Base-by-base conservation (phyloP, 2,888 invertebrate species). In the Mythimna lalbum region DNA sequence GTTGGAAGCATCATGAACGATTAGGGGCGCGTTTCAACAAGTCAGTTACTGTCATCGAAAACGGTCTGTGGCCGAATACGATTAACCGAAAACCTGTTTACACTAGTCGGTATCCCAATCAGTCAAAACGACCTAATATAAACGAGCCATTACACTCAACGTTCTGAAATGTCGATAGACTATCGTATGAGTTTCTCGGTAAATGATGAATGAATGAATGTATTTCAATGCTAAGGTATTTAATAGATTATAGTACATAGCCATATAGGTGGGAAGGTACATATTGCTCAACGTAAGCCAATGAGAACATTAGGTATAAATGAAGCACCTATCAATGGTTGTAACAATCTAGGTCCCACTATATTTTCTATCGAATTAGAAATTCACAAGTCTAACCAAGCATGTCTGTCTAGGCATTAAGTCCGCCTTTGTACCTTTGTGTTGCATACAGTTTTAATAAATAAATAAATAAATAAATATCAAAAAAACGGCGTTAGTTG, bases 211-310 rank as follows among this genome's bases (percentile, higher is more conserved):
- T 49, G 12, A 62, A 55, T 55, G n/a, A 55, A 31, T 57, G 9
- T 53, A 23, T 59, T 64, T 47, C 9, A 64, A 63, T 63, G 63
- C 63, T 50, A 49, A 47, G 33, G n/a, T 61, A 56, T 50, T 47
- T 57, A 10, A 59, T 27, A 43, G 4, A 59, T 47, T 27, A 7
- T 23, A 23, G 10, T 1, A 10, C 23, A 23, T 10, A 9, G 19
- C 14, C 12, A 61, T 9, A n/a, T 70, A 49, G 0, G 6, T 43
- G 23, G 23, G 17, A 23, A 21, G 31, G 17, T 33, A 43, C 33
- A 56, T 31, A 50, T 21, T 17, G 7, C 14, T 23, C 33, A 23
- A 19, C 9, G 33, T 39, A 17, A n/a, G 49, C 49, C 39, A 71
- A 62, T 62, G 23, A 50, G 55, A 56, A 12, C 5, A n/a, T 17